A percentile compares a stretch with the other conserved stretches of the same genome.
These are phyloP conservation scores for Deroplatys truncata DNA, from an alignment of 2,888 invertebrate species.

Conservation along the genomic window DNA sequence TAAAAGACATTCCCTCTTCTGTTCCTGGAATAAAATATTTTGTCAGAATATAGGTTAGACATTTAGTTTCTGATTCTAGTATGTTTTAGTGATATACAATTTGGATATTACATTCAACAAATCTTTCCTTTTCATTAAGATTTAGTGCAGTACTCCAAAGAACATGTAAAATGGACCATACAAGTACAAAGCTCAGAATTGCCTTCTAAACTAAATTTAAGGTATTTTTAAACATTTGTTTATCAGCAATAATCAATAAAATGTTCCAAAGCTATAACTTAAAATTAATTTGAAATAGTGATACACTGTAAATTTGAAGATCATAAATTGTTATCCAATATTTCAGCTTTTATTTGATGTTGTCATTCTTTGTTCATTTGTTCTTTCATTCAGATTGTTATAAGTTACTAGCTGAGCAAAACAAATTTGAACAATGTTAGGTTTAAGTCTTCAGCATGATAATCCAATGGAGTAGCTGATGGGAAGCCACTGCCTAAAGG, in stretches of 20 bases:
- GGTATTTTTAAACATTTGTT: neutral
- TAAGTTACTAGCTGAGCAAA: too few relatives aligned
- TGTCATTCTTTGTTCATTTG: too few relatives aligned
- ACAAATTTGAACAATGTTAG: too few relatives aligned
- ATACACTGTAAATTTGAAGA: too few relatives aligned
- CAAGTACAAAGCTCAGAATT: neutral
- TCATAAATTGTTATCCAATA: too few relatives aligned
- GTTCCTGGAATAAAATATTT: neutral
- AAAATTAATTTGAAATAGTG: too few relatives aligned
- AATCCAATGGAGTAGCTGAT: too few relatives aligned
- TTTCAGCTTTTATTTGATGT: too few relatives aligned
- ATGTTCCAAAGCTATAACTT: too few relatives aligned
- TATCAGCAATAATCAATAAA: neutral
- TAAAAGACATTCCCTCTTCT: neutral
- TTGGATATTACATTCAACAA: neutral
- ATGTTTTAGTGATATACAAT: neutral
- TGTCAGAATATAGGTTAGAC: neutral
- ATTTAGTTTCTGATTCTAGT: neutral
- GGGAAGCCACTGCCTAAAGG: too few relatives aligned
- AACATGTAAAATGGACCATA: neutral
- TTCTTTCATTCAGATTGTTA: too few relatives aligned
- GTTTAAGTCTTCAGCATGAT: too few relatives aligned
- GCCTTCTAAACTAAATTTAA: neutral
- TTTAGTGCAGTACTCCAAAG: neutral
- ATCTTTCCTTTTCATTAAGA: neutral